Conservation (phyloP, 2,113 vertebrate genomes). For the Hipposideros armiger region DNA sequence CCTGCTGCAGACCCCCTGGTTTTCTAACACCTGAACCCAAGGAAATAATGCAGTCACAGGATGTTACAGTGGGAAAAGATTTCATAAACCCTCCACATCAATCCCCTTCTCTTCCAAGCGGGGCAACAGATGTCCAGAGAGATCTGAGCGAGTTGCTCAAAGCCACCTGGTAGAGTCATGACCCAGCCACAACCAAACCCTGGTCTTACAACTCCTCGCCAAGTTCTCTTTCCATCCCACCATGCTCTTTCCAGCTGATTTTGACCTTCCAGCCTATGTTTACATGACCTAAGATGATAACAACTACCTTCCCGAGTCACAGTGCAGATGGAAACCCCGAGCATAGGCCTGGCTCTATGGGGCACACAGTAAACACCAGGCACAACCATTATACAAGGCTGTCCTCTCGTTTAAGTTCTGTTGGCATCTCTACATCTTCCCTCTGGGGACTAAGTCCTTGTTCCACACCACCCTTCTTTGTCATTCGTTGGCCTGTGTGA, state of each 20-base stretch:
- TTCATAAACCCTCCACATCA: neutral
- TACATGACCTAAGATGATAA: rapidly evolving
- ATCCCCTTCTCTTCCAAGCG: neutral
- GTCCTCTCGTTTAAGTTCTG: neutral
- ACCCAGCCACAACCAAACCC: neutral
- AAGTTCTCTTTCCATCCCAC: too few species aligned
- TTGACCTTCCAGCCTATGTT: neutral
- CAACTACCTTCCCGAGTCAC: neutral
- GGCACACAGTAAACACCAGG: rapidly evolving
- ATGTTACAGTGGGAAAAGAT: neutral
- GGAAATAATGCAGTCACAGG: neutral
- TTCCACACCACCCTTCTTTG: neutral
- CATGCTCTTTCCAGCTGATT: neutral
- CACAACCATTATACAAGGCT: rapidly evolving
- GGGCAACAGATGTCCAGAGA: neutral
- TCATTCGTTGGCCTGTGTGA: neutral
- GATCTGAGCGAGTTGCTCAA: neutral
- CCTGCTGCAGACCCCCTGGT: too few species aligned
- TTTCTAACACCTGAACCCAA: neutral
- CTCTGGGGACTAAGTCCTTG: neutral
- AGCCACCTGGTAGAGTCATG: rapidly evolving
- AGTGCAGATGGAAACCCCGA: rapidly evolving
- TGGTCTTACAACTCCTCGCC: neutral
- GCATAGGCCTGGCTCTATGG: rapidly evolving
- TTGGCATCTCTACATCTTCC: neutral